A percentile compares a stretch with the other conserved stretches of the same genome.
Evolutionary conservation across 2,797 vertebrate species (phyloP).

Genomic region (Crocodylus rhombifer): DNA sequence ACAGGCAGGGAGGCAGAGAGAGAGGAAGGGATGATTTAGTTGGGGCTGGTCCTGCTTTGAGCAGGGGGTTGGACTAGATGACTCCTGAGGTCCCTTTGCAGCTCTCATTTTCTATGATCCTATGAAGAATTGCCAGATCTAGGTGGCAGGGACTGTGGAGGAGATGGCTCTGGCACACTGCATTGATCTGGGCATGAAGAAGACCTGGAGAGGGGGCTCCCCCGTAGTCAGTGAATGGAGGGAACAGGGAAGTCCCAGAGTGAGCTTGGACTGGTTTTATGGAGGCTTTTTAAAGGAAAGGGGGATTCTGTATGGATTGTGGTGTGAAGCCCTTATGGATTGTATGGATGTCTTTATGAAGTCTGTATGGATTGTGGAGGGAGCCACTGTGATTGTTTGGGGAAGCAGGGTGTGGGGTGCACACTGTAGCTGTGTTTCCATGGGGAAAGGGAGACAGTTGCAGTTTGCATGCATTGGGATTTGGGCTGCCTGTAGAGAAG

Average conservation of each 20-base stretch:
- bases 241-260: background rate
- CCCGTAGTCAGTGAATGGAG: background rate
- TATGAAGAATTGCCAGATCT: constrained; percentile 25
- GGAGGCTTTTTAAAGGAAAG: constrained; percentile 5
- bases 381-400: background rate
- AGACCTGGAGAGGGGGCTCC: background rate
- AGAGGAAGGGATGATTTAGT: background rate
- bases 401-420: too few species aligned
- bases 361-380: background rate
- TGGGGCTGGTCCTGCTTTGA: too few species aligned
- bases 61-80: too few species aligned
- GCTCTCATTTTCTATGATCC: too few species aligned
- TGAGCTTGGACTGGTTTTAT: background rate
- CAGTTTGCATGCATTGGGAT: background rate
- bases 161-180: background rate
- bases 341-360: background rate
- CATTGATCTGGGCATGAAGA: background rate
- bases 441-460: background rate
- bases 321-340: background rate
- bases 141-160: constrained; percentile 35
- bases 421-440: background rate
- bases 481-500: background rate
- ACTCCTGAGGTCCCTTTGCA: too few species aligned
- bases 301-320: background rate
- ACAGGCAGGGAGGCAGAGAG: constrained; percentile 18